phyloP scores from a whole-genome alignment of 2,888 invertebrate genomes.

The Lutraria lutraria region DNA sequence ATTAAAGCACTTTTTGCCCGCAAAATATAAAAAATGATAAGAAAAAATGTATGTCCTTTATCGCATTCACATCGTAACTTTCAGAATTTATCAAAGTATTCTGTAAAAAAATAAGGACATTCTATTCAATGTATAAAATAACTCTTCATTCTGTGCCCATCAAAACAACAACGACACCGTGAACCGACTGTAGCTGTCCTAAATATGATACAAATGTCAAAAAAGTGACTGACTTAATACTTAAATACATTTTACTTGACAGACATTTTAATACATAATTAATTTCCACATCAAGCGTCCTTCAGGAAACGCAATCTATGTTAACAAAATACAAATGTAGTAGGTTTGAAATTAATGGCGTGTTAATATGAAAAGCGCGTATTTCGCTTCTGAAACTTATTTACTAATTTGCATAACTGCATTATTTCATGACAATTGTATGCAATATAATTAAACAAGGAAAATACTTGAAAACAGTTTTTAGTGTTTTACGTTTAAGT shows the following conservation, averaged over 20 bases:
- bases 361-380: background rate
- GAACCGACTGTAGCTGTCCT: background rate
- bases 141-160: background rate
- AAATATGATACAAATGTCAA: background rate
- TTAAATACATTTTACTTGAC: background rate
- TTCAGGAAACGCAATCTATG: background rate
- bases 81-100: background rate
- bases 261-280: background rate
- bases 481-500: background rate
- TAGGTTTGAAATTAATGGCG: background rate
- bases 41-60: no score
- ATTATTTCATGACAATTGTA: background rate
- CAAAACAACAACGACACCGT: background rate
- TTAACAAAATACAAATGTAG: background rate
- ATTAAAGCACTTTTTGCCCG: no score
- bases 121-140: background rate
- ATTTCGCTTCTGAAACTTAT: background rate
- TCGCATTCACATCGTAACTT: no score
- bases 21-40: no score
- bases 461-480: background rate
- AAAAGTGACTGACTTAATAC: background rate
- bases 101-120: background rate
- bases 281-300: background rate
- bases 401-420: background rate
- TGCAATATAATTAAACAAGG: background rate